Evolutionary conservation across 2,888 invertebrate genomes (phyloP), one percentile per base, ranked within the genome.

Genomic region (Ornithoptera priamus): DNA sequence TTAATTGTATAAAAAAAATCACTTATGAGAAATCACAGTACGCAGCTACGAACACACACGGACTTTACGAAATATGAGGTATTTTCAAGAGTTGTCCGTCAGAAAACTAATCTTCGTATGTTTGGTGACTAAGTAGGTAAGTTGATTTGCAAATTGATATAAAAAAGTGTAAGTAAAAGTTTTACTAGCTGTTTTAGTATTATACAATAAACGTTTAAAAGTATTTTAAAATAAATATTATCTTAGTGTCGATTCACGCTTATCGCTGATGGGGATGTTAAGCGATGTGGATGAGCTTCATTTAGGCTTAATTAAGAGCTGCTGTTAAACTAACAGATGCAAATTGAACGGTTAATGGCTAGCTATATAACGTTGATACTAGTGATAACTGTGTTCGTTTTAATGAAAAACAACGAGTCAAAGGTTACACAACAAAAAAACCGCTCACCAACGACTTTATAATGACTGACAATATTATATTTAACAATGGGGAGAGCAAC

Each of bases 231-330:
- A 57, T 57, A 20, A 57, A 4, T 10, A 53, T 20, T 57, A 8
- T 57, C 57, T 20, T 20, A 18, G 57, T 20, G 6, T 57, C 6
- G 24, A 64, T 24, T 62, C 62, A 46, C 10, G 10, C 39, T 64
- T 56, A 56, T 39, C 12, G 36, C 36, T 57, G 56, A 64, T 57
- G 56, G 30, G 22, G 3, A 62, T 62, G 62, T 20, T n/a, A 42
- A 62, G 8, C n/a, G 56, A n/a, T n/a, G 36, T 56, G 58, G 39
- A 58, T 22, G 50, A 46, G 24, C 30, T 50, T 24, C 59, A 46
- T 66, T 56, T 30, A 50, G 58, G 65, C n/a, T 46, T 42, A 56
- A 59, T 42, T 65, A 65, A 59, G 65, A 58, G 57, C n/a, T 36
- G 39, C 65, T 24, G 58, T 65, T 64, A 56, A 39, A 64, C 56